Evolutionary conservation across 2,113 vertebrate genomes (phyloP).

Genomic region (Equus quagga): DNA sequence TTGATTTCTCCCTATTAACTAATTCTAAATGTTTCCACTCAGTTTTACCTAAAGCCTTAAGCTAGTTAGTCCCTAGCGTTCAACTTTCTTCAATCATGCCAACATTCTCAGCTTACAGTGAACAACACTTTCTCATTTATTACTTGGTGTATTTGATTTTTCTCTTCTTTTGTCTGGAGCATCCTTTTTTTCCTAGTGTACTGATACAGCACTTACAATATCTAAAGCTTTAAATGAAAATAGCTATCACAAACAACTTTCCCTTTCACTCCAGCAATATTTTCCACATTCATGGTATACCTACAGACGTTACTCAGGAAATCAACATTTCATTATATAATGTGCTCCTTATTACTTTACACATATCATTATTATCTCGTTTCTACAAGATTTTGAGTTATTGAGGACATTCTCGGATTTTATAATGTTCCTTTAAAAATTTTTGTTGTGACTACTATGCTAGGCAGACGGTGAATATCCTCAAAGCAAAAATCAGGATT

Average conservation of each 20-base stretch:
- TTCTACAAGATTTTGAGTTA: too few relatives aligned
- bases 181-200: background rate
- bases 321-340: background rate
- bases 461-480: too few relatives aligned
- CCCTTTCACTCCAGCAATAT: background rate
- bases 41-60: background rate
- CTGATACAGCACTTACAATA: background rate
- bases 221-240: background rate
- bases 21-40: background rate
- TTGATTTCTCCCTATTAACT: background rate
- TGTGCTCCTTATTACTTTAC: background rate
- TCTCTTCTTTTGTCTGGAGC: background rate
- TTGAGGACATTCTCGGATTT: too few relatives aligned
- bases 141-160: background rate
- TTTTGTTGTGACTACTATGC: too few relatives aligned
- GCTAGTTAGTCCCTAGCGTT: background rate
- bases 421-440: too few relatives aligned
- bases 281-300: background rate
- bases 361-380: too few relatives aligned
- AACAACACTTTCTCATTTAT: background rate
- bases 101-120: background rate
- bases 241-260: fast-evolving
- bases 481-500: too few relatives aligned
- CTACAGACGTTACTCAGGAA: background rate
- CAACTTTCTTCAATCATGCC: background rate